Percentiles rank a stretch among this genome's conserved stretches.
Evolutionary conservation across 2,797 vertebrate species (phyloP).

Genomic region (Synaphobranchus kaupii): DNA sequence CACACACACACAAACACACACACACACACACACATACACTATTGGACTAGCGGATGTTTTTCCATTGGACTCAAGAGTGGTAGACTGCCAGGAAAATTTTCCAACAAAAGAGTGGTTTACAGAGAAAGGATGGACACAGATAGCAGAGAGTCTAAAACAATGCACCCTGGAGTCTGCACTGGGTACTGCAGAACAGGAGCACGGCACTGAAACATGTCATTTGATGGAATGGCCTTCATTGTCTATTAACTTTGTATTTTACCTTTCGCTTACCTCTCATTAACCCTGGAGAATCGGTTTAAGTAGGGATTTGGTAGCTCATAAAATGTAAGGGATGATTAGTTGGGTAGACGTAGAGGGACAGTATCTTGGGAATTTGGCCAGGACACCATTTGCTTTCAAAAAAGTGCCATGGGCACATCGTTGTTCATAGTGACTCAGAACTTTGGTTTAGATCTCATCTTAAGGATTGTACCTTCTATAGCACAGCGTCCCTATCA

Average conservation of each 20-base stretch:
- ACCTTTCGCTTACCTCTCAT: no score
- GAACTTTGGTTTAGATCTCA: neutral
- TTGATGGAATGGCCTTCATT: neutral
- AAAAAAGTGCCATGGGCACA: no score
- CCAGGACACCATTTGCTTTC: no score
- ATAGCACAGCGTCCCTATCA: neutral
- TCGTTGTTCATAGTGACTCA: neutral
- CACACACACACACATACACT: conserved; percentile 53
- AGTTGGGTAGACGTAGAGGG: no score
- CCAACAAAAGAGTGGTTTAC: neutral
- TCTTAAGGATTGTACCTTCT: neutral
- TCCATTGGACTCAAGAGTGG: conserved; percentile 64
- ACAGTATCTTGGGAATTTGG: no score
- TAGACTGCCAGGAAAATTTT: conserved; percentile 60
- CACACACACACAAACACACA: no score
- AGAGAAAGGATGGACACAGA: conserved; percentile 61
- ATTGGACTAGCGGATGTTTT: conserved; percentile 63
- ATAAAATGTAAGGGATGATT: no score
- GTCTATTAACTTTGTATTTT: no score
- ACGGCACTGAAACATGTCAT: neutral
- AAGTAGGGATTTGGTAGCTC: no score
- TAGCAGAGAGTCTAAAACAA: conserved; percentile 56
- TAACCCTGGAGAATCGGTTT: no score
- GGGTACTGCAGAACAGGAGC: neutral
- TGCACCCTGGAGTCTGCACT: conserved; percentile 32